Percentiles rank a stretch among this genome's conserved stretches.
Evolutionary conservation across 2,888 invertebrate species (phyloP).

Genomic region (Cerastis leucographa): DNA sequence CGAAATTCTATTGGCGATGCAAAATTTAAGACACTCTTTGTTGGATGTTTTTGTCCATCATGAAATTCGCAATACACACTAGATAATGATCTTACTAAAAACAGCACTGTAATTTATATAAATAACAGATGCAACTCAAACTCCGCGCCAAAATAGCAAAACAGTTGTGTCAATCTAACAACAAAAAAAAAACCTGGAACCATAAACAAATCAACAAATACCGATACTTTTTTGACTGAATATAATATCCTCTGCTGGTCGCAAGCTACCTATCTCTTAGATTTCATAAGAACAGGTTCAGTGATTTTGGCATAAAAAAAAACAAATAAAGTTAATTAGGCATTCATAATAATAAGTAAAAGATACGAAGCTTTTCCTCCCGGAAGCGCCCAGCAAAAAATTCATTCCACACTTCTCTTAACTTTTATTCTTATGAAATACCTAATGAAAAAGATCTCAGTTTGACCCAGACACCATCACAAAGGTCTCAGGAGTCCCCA

Average conservation of each 20-base stretch:
- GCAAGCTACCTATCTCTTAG: neutral
- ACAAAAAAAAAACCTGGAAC: no score
- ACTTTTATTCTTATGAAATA: constrained; percentile 23
- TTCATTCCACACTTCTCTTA: neutral
- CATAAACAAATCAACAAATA: no score
- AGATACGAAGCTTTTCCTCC: neutral
- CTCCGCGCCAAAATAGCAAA: no score
- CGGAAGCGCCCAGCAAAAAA: neutral
- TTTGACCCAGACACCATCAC: constrained; percentile 44
- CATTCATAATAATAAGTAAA: neutral
- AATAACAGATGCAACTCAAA: no score
- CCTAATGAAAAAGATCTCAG: constrained; percentile 15
- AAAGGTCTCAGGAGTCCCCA: constrained; percentile 57
- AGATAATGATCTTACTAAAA: no score
- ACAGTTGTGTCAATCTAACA: no score
- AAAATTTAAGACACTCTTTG: no score
- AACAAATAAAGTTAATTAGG: neutral
- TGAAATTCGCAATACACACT: no score
- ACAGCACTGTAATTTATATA: no score
- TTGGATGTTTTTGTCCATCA: no score
- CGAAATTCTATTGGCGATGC: no score
- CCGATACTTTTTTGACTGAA: no score
- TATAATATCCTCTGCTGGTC: neutral
- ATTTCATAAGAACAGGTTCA: neutral
- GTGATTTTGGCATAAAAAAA: neutral